A percentile compares a stretch with the other conserved stretches of the same genome.
phyloP scores from a whole-genome alignment of 1,140 invertebrate genomes.

The Ceratina japonica region DNA sequence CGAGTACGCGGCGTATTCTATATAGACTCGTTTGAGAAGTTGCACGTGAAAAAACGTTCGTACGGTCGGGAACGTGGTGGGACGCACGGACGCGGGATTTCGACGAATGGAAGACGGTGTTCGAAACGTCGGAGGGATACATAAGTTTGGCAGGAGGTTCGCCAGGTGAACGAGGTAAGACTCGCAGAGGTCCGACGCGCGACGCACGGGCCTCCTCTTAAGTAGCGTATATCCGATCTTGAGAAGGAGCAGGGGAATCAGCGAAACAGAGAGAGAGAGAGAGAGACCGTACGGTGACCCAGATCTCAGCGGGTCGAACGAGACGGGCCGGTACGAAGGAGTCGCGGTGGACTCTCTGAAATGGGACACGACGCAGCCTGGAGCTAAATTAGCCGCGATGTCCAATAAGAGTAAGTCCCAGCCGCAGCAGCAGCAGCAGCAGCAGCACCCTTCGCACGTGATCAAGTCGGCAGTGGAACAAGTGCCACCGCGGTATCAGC shows the following conservation, averaged over 20 bases:
- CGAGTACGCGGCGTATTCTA: neutral
- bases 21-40: neutral
- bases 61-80: neutral
- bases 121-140: neutral
- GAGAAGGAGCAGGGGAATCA: slow-evolving; percentile 23
- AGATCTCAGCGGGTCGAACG: slow-evolving; percentile 68
- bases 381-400: slow-evolving; percentile 77
- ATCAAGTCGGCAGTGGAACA: slow-evolving; percentile 68
- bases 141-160: neutral
- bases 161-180: slow-evolving; percentile 46
- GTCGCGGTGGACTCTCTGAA: slow-evolving; percentile 69
- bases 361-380: slow-evolving; percentile 74
- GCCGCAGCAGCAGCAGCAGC: slow-evolving; percentile 58
- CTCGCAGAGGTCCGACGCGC: slow-evolving; percentile 11
- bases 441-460: slow-evolving; percentile 67
- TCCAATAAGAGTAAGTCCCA: slow-evolving; percentile 78
- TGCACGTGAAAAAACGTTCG: neutral
- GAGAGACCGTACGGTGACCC: slow-evolving; percentile 64
- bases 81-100: neutral
- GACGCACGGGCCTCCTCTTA: slow-evolving; percentile 32
- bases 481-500: slow-evolving; percentile 83
- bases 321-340: slow-evolving; percentile 54
- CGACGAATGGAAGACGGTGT: slow-evolving; percentile 10
- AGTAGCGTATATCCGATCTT: slow-evolving; percentile 29
- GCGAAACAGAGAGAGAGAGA: slow-evolving; percentile 24